Conservation (phyloP, 2,797 vertebrate genomes). For the Scolopax rusticola region DNA sequence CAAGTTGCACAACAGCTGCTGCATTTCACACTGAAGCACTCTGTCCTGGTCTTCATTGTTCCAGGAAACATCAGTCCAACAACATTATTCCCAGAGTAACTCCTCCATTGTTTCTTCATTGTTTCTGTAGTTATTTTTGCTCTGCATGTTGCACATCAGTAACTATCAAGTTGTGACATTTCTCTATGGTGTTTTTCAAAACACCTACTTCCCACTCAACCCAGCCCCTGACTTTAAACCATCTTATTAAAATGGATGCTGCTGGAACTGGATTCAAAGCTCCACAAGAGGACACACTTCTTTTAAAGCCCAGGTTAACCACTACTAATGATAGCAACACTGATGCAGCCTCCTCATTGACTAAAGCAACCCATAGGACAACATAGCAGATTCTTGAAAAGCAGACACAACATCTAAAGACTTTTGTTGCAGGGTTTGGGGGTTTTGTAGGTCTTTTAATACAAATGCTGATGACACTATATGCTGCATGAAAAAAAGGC, state of each 20-base stretch:
- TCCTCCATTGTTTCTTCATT: background rate
- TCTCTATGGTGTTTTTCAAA: background rate
- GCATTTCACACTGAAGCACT: background rate
- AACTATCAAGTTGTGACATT: background rate
- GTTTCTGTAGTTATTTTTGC: conserved; percentile 11
- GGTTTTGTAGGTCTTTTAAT: background rate
- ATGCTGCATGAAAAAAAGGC: background rate
- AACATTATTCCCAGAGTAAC: background rate
- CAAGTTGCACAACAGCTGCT: conserved; percentile 11
- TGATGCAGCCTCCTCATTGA: background rate
- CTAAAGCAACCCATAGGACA: background rate
- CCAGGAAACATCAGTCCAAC: background rate
- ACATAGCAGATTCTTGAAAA: background rate
- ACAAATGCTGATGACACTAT: background rate
- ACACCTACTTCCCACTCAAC: background rate
- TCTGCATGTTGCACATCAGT: background rate
- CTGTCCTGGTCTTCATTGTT: background rate
- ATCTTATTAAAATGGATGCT: background rate
- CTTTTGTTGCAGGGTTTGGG: background rate
- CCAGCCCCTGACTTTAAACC: background rate
- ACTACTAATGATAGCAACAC: background rate
- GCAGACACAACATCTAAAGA: too few species aligned
- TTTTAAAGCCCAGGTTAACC: background rate
- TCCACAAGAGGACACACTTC: background rate
- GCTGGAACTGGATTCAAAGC: background rate